Base-by-base conservation (phyloP, 2,113 vertebrate species). In the Hypanus sabinus region DNA sequence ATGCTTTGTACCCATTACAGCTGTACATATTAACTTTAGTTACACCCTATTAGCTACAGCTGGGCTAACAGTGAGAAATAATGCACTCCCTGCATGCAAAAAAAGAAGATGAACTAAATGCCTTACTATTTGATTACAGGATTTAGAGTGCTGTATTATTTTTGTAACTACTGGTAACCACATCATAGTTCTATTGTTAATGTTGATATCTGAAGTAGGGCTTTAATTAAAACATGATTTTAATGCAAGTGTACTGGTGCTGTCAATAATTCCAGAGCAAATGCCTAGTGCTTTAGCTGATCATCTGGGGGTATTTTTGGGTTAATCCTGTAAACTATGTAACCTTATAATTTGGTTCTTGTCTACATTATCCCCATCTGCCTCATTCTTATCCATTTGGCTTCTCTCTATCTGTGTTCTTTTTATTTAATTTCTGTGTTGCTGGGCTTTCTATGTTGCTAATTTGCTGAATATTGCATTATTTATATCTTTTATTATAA, bases 1-100 rank as follows among this genome's bases (percentile, higher is more conserved):
- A 90, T 90, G 85, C 85, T 90, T 90, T 90, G 85, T 90, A n/a
- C 85, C 83, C 85, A 90, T 65, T 90, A 90, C 85, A 90, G 85
- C 85, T 90, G 85, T 90, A 90, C 60, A 90, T 90, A 90, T 90
- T 68, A 90, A 60, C 85, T 90, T 90, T 90, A 90, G 85, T 90
- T 90, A 90, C 85, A 90, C 60, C 60, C 85, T 68, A 90, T 90
- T 90, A 90, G 85, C 85, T 90, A 90, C 85, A 90, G 85, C 85
- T 90, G 85, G 85, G 85, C 85, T 90, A 90, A 90, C 85, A 68
- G 85, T 90, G 85, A 90, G 62, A n/a, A 68, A 68, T 90, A 65
- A 90, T 90, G 85, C 16, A n/a, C 60, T 65, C 60, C 30, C 60
- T 90, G 57, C 85, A 90, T 90, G 60, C 60, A 90, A 65, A 68